A percentile compares a stretch with the other conserved stretches of the same genome.
phyloP scores from a whole-genome alignment of 2,113 vertebrate genomes.

The Scortum barcoo region DNA sequence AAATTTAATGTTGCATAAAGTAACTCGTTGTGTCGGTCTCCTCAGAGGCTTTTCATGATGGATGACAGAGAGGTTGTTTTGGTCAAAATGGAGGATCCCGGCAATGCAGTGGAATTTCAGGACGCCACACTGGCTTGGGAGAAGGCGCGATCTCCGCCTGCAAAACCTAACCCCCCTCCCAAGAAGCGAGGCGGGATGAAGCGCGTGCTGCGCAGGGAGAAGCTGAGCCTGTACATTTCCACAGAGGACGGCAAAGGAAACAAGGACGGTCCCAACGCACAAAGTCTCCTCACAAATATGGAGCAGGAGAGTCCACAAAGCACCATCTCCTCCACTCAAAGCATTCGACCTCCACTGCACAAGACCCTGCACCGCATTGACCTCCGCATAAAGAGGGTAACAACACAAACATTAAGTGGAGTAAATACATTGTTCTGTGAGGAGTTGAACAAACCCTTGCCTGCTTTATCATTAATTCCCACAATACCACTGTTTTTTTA shows the following conservation, averaged over 20 bases:
- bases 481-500: background rate
- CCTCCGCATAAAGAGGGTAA: constrained; percentile 83
- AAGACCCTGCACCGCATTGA: constrained; percentile 84
- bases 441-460: background rate
- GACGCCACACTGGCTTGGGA: constrained; percentile 86
- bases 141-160: constrained; percentile 59
- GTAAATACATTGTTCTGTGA: background rate
- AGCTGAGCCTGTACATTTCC: constrained; percentile 81
- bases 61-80: constrained; percentile 81
- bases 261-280: constrained; percentile 74
- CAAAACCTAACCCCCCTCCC: constrained; percentile 29
- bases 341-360: constrained; percentile 80
- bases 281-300: constrained; percentile 84
- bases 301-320: constrained; percentile 87
- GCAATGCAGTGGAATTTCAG: constrained; percentile 82
- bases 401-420: background rate
- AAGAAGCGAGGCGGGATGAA: constrained; percentile 76
- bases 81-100: constrained; percentile 77
- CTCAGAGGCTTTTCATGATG: constrained; percentile 86
- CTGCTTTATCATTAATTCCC: background rate
- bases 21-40: background rate
- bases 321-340: constrained; percentile 84
- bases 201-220: constrained; percentile 79
- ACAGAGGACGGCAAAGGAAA: constrained; percentile 75
- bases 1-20: background rate